Percentiles rank a stretch among this genome's conserved stretches.
These are phyloP conservation scores for Amniataba percoides DNA, from an alignment of 2,797 vertebrate species.

Conservation along the genomic window DNA sequence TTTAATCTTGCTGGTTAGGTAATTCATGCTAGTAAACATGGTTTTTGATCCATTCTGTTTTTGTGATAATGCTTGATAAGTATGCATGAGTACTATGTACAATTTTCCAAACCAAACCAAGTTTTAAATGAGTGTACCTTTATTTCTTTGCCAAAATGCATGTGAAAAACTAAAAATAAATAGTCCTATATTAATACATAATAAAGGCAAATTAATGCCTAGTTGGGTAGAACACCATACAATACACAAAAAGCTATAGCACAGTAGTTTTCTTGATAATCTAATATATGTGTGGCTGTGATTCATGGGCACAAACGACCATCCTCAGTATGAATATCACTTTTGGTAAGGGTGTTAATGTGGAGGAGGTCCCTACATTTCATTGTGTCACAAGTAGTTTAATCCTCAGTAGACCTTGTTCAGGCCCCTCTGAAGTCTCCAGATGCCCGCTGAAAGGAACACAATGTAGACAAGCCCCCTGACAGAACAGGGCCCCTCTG, in stretches of 20 bases:
- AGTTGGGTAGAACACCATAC: neutral
- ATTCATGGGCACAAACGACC: conserved; percentile 7
- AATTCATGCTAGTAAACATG: neutral
- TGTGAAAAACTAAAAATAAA: neutral
- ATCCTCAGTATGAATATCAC: conserved; percentile 64
- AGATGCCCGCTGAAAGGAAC: conserved; percentile 86
- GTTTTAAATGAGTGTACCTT: neutral
- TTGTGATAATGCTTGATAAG: neutral
- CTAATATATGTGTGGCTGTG: neutral
- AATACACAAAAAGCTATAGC: neutral
- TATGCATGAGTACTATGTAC: neutral
- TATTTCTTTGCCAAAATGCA: neutral
- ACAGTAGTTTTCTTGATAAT: neutral
- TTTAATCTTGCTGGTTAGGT: neutral
- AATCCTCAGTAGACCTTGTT: conserved; percentile 68
- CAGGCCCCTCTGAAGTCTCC: conserved; percentile 75
- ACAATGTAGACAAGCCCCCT: conserved; percentile 85
- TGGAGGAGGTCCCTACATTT: conserved; percentile 71
- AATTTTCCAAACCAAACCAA: neutral
- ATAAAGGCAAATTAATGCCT: neutral
- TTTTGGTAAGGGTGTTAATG: conserved; percentile 63
- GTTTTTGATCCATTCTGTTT: neutral
- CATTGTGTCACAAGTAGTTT: conserved; percentile 78
- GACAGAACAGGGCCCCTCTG: conserved; percentile 89
- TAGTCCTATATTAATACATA: neutral